phyloP scores from a whole-genome alignment of 1,140 invertebrate species.

The Cydia pomonella region DNA sequence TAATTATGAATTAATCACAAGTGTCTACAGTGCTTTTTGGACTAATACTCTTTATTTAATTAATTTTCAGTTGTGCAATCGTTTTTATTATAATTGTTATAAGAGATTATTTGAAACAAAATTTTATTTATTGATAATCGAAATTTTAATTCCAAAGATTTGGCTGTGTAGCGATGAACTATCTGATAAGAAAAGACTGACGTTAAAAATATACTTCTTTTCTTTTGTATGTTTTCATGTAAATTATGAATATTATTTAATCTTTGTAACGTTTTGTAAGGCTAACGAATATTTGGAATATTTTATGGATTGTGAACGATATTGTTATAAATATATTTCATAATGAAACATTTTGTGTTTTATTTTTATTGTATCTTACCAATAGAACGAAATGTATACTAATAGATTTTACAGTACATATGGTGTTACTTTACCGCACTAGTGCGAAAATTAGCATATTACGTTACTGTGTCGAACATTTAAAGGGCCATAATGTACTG shows the following conservation, averaged over 20 bases:
- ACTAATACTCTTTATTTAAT: neutral
- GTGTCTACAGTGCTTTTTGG: neutral
- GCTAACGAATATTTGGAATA: slow-evolving; percentile 41
- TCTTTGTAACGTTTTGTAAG: slow-evolving; percentile 39
- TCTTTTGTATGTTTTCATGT: slow-evolving; percentile 40
- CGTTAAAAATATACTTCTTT: slow-evolving; percentile 43
- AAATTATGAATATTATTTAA: slow-evolving; percentile 38
- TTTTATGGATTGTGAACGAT: slow-evolving; percentile 41
- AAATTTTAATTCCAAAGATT: slow-evolving; percentile 54
- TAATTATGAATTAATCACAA: neutral
- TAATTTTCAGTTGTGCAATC: neutral
- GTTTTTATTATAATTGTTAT: neutral
- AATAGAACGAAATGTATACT: no score
- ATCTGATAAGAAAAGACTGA: slow-evolving; percentile 53
- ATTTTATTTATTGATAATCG: slow-evolving; percentile 33
- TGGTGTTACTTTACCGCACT: no score
- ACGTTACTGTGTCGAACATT: no score
- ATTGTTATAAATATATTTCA: slow-evolving; percentile 54
- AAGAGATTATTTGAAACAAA: slow-evolving; percentile 29
- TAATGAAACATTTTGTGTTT: slow-evolving; percentile 41
- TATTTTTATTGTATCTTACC: slow-evolving; percentile 22
- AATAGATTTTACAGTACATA: no score
- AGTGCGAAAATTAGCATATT: no score
- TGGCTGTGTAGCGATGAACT: slow-evolving; percentile 53
- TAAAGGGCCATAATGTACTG: no score